Percentiles rank a stretch among this genome's conserved stretches.
These are phyloP conservation scores for Cebus imitator DNA, from an alignment of 2,113 vertebrate genomes.

Conservation along the genomic window DNA sequence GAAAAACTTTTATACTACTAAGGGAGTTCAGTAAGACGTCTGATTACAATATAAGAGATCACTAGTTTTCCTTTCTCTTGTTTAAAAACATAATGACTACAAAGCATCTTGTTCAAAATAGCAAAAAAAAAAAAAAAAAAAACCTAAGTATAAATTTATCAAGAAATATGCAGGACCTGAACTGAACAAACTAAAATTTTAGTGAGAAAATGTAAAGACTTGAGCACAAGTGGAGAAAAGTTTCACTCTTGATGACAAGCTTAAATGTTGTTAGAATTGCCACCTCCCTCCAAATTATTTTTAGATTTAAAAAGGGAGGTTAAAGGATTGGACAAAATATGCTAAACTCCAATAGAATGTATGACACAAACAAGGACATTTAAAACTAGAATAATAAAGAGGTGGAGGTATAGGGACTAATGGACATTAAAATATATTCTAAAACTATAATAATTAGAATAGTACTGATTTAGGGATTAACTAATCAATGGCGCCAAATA, in stretches of 20 bases:
- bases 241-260: background rate
- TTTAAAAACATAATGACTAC: constrained; percentile 14
- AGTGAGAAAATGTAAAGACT: constrained; percentile 1
- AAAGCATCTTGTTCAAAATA: background rate
- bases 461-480: background rate
- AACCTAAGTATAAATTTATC: background rate
- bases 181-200: constrained; percentile 32
- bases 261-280: background rate
- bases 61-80: background rate
- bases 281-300: background rate
- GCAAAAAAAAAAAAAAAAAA: constrained; percentile 1
- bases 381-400: background rate
- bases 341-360: background rate
- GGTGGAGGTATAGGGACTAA: background rate
- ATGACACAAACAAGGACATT: background rate
- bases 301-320: constrained; percentile 18
- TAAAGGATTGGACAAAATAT: background rate
- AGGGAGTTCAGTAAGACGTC: background rate
- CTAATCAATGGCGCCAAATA: background rate
- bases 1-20: background rate
- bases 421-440: background rate
- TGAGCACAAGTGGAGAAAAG: background rate
- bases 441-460: background rate
- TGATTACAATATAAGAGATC: background rate
- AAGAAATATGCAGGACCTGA: background rate